phyloP scores from a whole-genome alignment of 2,113 vertebrate genomes.

The Peucedramus taeniatus region DNA sequence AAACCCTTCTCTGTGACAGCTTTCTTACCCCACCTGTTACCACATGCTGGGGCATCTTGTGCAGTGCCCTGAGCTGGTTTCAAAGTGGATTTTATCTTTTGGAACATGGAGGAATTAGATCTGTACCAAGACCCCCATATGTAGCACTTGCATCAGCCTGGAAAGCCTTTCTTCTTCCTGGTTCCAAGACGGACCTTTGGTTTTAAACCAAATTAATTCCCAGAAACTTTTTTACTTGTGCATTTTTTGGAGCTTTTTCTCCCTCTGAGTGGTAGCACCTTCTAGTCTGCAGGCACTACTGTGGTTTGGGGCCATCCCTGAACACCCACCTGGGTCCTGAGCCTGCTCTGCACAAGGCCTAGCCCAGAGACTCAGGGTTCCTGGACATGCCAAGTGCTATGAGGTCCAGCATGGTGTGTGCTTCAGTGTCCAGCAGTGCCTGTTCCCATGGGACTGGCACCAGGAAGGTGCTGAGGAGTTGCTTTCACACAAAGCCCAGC shows the following conservation, averaged over 20 bases:
- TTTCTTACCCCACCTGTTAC: not conserved
- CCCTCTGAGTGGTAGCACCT: not conserved
- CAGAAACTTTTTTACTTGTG: not conserved
- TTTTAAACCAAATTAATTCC: not conserved
- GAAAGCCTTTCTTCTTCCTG: not conserved
- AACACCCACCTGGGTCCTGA: not conserved
- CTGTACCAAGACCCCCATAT: rapidly evolving
- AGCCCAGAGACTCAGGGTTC: rapidly evolving
- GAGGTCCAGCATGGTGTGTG: not conserved
- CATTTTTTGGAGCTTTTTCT: not conserved
- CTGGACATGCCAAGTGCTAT: not conserved
- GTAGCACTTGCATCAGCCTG: not conserved
- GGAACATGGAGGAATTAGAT: not conserved
- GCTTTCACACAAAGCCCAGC: not conserved
- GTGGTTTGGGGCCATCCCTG: rapidly evolving
- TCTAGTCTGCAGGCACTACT: not conserved
- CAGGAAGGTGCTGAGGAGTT: not conserved
- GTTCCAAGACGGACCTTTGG: not conserved
- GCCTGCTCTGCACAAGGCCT: rapidly evolving
- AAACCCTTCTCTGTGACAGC: not conserved
- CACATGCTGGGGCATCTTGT: not conserved
- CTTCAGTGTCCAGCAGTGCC: rapidly evolving
- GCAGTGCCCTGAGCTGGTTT: not conserved
- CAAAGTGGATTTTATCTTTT: not conserved
- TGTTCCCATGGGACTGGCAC: not conserved